Evolutionary conservation across 1,140 invertebrate species (phyloP).

Genomic region (Sinonovacula constricta): DNA sequence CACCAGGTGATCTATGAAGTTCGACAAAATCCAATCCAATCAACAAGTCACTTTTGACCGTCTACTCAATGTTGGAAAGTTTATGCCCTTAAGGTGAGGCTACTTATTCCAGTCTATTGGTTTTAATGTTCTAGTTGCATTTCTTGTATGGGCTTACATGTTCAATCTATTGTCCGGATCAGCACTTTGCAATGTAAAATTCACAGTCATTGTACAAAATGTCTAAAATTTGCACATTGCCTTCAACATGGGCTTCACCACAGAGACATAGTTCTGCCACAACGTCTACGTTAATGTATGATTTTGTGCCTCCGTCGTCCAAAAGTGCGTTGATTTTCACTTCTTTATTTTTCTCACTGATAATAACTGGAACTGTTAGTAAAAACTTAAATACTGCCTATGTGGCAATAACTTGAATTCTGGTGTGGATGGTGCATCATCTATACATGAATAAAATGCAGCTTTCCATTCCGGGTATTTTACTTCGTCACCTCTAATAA

Average conservation of each 20-base stretch:
- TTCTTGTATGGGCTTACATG: conserved; percentile 26
- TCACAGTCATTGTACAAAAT: conserved; percentile 54
- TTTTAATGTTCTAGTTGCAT: conserved; percentile 42
- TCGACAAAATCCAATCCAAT: background rate
- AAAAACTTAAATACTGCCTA: too few relatives aligned
- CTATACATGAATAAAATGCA: too few relatives aligned
- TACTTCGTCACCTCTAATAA: too few relatives aligned
- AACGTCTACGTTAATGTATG: conserved; percentile 50
- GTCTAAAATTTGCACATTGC: conserved; percentile 39
- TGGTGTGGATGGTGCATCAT: too few relatives aligned
- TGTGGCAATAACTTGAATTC: too few relatives aligned
- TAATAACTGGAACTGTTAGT: conserved; percentile 48
- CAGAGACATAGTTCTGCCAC: conserved; percentile 44
- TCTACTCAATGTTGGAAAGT: conserved; percentile 19
- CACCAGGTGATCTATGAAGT: background rate
- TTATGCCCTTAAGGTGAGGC: conserved; percentile 6
- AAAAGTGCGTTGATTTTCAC: conserved; percentile 46
- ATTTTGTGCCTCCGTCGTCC: conserved; percentile 50
- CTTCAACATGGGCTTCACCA: conserved; percentile 38
- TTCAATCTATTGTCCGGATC: background rate
- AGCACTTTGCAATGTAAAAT: conserved; percentile 23
- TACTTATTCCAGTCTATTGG: conserved; percentile 41
- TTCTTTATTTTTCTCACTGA: conserved; percentile 19
- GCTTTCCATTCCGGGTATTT: too few relatives aligned
- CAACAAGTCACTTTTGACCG: background rate